A percentile compares a stretch with the other conserved stretches of the same genome.
Evolutionary conservation across 2,113 vertebrate genomes (phyloP).

Genomic region (Gymnobelideus leadbeateri): DNA sequence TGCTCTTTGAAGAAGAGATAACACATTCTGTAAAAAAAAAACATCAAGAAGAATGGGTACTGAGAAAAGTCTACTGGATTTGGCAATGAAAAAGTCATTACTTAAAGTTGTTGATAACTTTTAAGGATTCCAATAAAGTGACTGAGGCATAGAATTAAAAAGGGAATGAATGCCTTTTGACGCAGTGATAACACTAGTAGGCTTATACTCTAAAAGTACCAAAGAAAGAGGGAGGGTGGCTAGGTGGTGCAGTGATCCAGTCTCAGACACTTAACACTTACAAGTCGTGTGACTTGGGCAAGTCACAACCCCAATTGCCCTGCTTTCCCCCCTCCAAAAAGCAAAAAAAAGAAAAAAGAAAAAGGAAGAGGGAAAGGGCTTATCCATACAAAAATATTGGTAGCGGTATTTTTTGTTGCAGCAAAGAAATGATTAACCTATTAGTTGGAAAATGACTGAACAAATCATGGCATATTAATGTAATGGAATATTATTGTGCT

Average conservation of each 20-base stretch:
- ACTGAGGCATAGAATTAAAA: neutral
- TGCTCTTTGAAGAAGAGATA: neutral
- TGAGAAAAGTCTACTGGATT: constrained; percentile 1
- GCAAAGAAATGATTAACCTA: neutral
- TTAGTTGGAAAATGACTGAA: neutral
- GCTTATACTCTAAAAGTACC: neutral
- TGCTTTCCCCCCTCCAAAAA: no score
- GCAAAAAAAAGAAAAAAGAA: no score
- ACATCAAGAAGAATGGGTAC: neutral
- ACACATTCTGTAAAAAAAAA: neutral
- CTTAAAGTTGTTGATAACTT: neutral
- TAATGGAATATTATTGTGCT: neutral
- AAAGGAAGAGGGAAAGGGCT: neutral
- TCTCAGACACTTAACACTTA: no score
- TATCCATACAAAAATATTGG: neutral
- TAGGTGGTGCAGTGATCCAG: no score
- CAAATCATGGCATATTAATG: neutral
- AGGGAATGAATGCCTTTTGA: neutral
- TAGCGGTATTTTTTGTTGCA: neutral
- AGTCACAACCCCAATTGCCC: no score
- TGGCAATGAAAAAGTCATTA: neutral
- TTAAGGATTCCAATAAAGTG: neutral
- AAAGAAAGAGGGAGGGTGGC: neutral
- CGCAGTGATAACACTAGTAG: neutral
- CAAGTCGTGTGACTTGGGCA: no score